Conservation (phyloP, 1,140 invertebrate genomes). For the Coelopa frigida region DNA sequence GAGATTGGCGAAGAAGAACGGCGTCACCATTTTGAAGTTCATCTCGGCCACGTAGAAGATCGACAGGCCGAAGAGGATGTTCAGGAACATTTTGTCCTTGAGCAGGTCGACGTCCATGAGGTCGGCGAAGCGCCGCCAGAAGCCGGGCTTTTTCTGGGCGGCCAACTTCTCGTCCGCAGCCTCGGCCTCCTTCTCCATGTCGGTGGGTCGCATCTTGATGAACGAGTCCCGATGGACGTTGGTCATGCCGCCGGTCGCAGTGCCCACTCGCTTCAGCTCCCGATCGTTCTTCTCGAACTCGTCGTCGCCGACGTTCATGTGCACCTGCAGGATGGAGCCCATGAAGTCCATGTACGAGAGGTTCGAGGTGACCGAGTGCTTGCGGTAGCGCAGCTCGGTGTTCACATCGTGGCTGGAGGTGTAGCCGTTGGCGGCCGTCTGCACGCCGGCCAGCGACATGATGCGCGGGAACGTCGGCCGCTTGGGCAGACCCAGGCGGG, state of each 20-base stretch:
- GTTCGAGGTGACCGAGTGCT: conserved; percentile 60
- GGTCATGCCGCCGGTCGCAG: conserved; percentile 25
- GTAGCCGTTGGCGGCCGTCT: conserved; percentile 24
- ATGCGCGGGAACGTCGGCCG: conserved; percentile 42
- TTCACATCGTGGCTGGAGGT: conserved; percentile 29
- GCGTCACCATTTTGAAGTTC: conserved; percentile 67
- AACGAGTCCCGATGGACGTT: conserved; percentile 38
- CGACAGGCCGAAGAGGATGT: conserved; percentile 61
- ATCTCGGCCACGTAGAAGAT: conserved; percentile 66
- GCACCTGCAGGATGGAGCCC: conserved; percentile 58
- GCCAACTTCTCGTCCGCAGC: conserved; percentile 24
- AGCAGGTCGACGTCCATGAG: conserved; percentile 58
- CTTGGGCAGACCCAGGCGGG: conserved; percentile 31
- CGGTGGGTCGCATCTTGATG: conserved; percentile 41
- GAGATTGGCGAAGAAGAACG: conserved; percentile 61
- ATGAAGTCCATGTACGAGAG: conserved; percentile 65
- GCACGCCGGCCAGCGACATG: conserved; percentile 39
- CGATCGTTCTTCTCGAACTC: conserved; percentile 42
- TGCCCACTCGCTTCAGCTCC: conserved; percentile 37
- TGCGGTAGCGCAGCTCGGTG: conserved; percentile 46
- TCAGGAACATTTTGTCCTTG: conserved; percentile 60
- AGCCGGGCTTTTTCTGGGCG: conserved; percentile 43
- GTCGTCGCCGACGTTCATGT: conserved; percentile 49
- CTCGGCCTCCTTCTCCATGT: conserved; percentile 31
- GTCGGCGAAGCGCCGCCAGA: conserved; percentile 49